A percentile compares a stretch with the other conserved stretches of the same genome.
Conservation (phyloP, 2,888 invertebrate genomes). For the Cremastinae sp. region DNA sequence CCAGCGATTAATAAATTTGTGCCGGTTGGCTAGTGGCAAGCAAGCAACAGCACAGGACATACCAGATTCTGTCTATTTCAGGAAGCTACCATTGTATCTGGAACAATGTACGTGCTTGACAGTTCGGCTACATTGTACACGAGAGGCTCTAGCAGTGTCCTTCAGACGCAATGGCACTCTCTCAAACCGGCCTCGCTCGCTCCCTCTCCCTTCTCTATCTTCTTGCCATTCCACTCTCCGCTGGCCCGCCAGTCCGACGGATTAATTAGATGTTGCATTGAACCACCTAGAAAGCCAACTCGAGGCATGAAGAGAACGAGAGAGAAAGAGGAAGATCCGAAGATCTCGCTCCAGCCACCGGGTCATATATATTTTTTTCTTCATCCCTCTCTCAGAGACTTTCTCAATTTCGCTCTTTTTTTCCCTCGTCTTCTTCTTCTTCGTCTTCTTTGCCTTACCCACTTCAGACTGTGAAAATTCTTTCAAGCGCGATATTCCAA, state of each 20-base stretch:
- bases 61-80: conserved; percentile 67
- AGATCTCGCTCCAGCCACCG: conserved; percentile 8
- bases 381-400: background rate
- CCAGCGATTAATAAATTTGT: conserved; percentile 75
- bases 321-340: background rate
- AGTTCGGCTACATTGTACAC: conserved; percentile 69
- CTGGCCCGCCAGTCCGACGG: conserved; percentile 48
- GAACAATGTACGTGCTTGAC: conserved; percentile 72
- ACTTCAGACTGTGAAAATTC: conserved; percentile 28
- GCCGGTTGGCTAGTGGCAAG: conserved; percentile 66
- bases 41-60: conserved; percentile 61
- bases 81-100: conserved; percentile 69
- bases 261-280: conserved; percentile 72
- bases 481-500: conserved; percentile 23
- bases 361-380: conserved; percentile 1
- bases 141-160: conserved; percentile 62
- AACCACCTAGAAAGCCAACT: conserved; percentile 37
- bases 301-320: conserved; percentile 1
- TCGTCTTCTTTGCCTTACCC: conserved; percentile 3
- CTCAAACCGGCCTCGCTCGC: conserved; percentile 35
- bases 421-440: too few relatives aligned
- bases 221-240: conserved; percentile 22
- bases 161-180: conserved; percentile 63
- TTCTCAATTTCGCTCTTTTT: conserved; percentile 30
- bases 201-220: background rate